Percentiles rank a stretch among this genome's conserved stretches.
phyloP scores from a whole-genome alignment of 2,113 vertebrate species.

The Puffinus mauretanicus region DNA sequence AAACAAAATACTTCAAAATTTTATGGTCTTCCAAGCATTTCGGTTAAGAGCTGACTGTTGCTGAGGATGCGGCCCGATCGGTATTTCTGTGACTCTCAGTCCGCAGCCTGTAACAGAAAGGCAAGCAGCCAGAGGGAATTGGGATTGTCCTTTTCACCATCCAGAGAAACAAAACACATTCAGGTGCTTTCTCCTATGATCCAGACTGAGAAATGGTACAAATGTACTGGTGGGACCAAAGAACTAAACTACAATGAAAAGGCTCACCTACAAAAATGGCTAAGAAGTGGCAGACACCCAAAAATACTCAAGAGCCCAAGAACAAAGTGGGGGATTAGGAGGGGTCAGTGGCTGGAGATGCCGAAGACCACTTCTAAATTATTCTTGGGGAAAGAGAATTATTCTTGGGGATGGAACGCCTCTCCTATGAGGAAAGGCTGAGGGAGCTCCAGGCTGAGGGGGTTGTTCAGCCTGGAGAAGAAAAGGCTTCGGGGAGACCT shows the following conservation, averaged over 20 bases:
- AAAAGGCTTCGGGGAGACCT: too few species aligned
- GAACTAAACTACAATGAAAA: not conserved
- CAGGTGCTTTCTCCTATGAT: not conserved
- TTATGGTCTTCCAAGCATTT: not conserved
- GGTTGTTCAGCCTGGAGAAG: too few species aligned
- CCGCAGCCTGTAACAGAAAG: not conserved
- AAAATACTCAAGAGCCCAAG: not conserved
- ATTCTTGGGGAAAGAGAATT: not conserved
- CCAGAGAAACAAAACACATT: not conserved
- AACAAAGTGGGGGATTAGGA: not conserved
- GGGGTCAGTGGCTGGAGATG: not conserved
- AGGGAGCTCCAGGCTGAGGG: too few species aligned
- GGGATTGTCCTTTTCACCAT: not conserved
- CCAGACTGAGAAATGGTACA: not conserved
- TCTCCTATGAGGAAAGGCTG: too few species aligned
- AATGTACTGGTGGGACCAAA: not conserved
- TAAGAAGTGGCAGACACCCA: not conserved
- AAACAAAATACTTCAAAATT: not conserved
- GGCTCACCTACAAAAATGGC: not conserved
- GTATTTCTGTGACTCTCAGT: not conserved
- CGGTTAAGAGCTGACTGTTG: not conserved
- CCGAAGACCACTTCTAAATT: not conserved
- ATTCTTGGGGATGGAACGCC: too few species aligned
- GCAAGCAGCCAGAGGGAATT: not conserved
- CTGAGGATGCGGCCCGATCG: not conserved